phyloP scores from a whole-genome alignment of 2,797 vertebrate species.

The Hybognathus amarus region DNA sequence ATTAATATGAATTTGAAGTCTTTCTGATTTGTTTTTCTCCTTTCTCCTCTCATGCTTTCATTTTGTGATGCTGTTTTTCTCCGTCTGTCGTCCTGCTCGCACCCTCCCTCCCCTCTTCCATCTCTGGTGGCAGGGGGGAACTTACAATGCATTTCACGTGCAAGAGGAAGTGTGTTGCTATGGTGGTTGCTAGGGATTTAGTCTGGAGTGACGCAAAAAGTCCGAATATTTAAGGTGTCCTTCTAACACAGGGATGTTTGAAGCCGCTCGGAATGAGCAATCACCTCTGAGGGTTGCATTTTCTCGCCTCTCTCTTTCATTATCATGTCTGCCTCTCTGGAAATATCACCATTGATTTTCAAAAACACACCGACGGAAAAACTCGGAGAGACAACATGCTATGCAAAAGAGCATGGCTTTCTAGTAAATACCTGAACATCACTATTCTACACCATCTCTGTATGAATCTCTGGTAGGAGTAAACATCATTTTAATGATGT shows the following conservation, averaged over 20 bases:
- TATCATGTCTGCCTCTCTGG: conserved; percentile 68
- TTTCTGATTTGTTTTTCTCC: conserved; percentile 52
- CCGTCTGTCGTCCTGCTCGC: conserved; percentile 46
- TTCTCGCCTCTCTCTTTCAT: conserved; percentile 63
- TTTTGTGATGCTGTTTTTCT: conserved; percentile 66
- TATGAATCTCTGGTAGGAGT: conserved; percentile 7
- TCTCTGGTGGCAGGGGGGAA: conserved; percentile 70
- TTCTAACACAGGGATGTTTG: conserved; percentile 76
- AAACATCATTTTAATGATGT: conserved; percentile 7
- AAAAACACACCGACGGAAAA: conserved; percentile 65
- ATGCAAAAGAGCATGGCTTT: conserved; percentile 22
- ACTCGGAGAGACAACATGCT: conserved; percentile 52
- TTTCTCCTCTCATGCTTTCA: conserved; percentile 60
- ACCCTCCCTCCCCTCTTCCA: conserved; percentile 16
- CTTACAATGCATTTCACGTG: conserved; percentile 85
- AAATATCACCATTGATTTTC: conserved; percentile 73
- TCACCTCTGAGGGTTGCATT: conserved; percentile 62
- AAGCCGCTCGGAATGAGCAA: conserved; percentile 75
- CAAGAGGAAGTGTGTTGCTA: conserved; percentile 81
- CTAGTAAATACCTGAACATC: conserved; percentile 8
- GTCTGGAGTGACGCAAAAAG: conserved; percentile 78
- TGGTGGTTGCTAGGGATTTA: conserved; percentile 87
- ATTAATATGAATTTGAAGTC: conserved; percentile 58
- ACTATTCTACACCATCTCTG: not conserved
- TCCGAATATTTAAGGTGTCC: conserved; percentile 87